Evolutionary conservation across 2,797 vertebrate species (phyloP).

Genomic region (Octomys mimax): DNA sequence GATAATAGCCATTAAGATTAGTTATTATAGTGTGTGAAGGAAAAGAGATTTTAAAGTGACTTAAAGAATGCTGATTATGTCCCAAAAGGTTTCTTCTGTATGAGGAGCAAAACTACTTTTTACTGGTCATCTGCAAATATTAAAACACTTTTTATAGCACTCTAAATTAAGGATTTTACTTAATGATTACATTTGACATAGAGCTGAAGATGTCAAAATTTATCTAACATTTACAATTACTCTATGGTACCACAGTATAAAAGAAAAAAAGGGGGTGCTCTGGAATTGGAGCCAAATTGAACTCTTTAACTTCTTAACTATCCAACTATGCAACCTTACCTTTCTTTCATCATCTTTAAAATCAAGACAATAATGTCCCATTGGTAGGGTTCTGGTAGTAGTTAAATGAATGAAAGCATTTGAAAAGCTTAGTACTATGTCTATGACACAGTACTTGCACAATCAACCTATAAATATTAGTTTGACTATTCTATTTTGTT

Average conservation of each 20-base stretch:
- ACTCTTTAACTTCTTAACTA: background rate
- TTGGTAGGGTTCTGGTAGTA: background rate
- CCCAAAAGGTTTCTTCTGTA: background rate
- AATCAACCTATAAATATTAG: background rate
- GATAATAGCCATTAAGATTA: constrained; percentile 43
- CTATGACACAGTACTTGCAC: background rate
- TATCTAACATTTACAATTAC: constrained; percentile 32
- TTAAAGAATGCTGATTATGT: constrained; percentile 41
- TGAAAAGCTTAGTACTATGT: background rate
- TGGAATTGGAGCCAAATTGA: background rate
- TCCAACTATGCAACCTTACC: background rate
- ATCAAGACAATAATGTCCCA: background rate
- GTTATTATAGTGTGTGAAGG: background rate
- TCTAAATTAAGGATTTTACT: constrained; percentile 60
- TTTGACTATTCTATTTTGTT: background rate
- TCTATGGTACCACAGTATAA: background rate
- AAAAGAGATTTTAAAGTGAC: constrained; percentile 15
- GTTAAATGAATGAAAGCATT: background rate
- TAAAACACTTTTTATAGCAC: background rate
- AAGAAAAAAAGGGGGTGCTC: background rate
- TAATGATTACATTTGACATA: background rate
- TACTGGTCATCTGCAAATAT: background rate
- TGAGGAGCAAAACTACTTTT: constrained; percentile 11
- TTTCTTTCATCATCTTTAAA: constrained; percentile 10
- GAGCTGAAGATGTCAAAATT: constrained; percentile 42